These are phyloP conservation scores for Umimayanthus kanabou DNA, from an alignment of 92 coral and sea anemone genomes.

Conservation along the genomic window DNA sequence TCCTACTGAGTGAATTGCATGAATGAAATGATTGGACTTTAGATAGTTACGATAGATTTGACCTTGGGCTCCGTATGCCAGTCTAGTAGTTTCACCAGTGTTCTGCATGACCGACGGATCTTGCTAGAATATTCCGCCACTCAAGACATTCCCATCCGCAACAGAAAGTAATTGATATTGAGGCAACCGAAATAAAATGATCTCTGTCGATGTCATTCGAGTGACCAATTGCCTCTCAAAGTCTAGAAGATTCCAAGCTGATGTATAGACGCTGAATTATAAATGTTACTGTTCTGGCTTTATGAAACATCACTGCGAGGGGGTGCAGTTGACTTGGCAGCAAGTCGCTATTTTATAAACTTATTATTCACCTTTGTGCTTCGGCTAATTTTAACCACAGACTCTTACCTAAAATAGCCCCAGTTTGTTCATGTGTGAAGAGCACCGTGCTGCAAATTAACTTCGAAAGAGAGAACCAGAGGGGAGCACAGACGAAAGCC, in stretches of 20 bases:
- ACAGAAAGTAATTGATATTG: conserved; percentile 41
- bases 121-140: conserved; percentile 35
- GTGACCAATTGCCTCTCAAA: not conserved
- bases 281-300: conserved; percentile 7
- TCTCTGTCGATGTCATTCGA: not conserved
- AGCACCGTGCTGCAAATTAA: conserved; percentile 4
- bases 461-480: conserved; percentile 13
- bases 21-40: conserved; percentile 32
- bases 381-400: not conserved
- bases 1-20: conserved; percentile 23
- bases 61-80: not conserved
- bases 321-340: conserved; percentile 22
- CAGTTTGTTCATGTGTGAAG: conserved; percentile 31
- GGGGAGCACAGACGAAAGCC: conserved; percentile 5
- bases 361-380: not conserved
- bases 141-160: conserved; percentile 7
- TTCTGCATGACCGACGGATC: conserved; percentile 37
- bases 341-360: conserved; percentile 3
- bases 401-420: conserved; percentile 16
- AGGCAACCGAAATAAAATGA: conserved; percentile 28
- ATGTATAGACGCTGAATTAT: conserved; percentile 2
- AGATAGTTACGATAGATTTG: not conserved
- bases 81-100: conserved; percentile 20
- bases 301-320: conserved; percentile 24
- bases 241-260: conserved; percentile 22